phyloP scores from a whole-genome alignment of 2,888 invertebrate genomes.

The Isoperla grammatica region DNA sequence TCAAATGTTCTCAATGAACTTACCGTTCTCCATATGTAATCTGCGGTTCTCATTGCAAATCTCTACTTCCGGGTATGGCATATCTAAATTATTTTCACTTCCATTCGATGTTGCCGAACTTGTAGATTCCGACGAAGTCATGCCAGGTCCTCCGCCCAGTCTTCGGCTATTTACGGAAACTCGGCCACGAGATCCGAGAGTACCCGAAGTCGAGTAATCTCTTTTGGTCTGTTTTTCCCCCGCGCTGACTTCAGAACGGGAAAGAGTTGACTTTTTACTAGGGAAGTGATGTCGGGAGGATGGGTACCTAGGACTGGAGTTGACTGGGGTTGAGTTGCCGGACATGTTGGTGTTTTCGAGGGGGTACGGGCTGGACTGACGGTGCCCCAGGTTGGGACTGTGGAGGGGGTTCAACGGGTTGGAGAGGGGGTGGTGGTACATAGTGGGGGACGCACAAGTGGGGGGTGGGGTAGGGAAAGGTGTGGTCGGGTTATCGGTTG shows the following conservation, averaged over 20 bases:
- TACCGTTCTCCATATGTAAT: conserved; percentile 34
- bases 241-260: conserved; percentile 22
- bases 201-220: conserved; percentile 9
- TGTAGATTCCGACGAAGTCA: conserved; percentile 22
- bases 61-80: conserved; percentile 37
- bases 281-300: conserved; percentile 21
- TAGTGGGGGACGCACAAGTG: conserved; percentile 44
- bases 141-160: conserved; percentile 1
- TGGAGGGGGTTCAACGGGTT: conserved; percentile 15
- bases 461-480: conserved; percentile 52
- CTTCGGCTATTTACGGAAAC: conserved; percentile 16
- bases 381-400: conserved; percentile 36
- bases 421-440: conserved; percentile 43
- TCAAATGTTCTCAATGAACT: conserved; percentile 15
- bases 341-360: conserved; percentile 56
- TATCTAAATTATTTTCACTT: conserved; percentile 37
- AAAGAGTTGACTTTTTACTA: conserved; percentile 22
- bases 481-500: conserved; percentile 51
- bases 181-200: conserved; percentile 23
- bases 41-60: conserved; percentile 30
- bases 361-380: conserved; percentile 66
- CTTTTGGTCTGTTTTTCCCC: conserved; percentile 13
- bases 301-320: conserved; percentile 24
- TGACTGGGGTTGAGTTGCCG: conserved; percentile 25
- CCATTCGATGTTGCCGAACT: conserved; percentile 34